Conservation (phyloP, 2,113 vertebrate species). For the Mastomys coucha region DNA sequence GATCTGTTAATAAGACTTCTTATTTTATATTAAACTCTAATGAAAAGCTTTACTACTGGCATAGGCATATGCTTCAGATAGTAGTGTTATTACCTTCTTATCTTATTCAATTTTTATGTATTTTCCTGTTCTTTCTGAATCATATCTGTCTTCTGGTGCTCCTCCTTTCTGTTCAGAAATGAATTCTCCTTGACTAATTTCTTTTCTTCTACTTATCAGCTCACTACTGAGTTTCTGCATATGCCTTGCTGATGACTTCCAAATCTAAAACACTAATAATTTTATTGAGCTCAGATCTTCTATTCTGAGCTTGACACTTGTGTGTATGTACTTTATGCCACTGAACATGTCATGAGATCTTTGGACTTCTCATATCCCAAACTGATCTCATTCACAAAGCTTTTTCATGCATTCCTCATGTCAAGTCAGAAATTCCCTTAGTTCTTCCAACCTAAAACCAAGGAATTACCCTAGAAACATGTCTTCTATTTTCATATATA, state of each 20-base stretch:
- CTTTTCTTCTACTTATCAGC: slow-evolving; percentile 27
- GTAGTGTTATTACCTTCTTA: slow-evolving; percentile 53
- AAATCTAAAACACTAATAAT: background rate
- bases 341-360: background rate
- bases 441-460: background rate
- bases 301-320: background rate
- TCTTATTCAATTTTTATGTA: slow-evolving; percentile 68
- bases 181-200: slow-evolving; percentile 41
- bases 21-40: slow-evolving; percentile 68
- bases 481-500: background rate
- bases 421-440: slow-evolving; percentile 25
- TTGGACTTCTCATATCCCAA: background rate
- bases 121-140: slow-evolving; percentile 37
- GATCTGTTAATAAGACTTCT: slow-evolving; percentile 40
- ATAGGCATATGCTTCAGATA: slow-evolving; percentile 60
- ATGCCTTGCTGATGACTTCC: background rate
- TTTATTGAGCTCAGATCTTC: background rate
- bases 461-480: background rate
- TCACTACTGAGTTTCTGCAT: background rate
- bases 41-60: slow-evolving; percentile 46
- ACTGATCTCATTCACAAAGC: background rate
- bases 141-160: background rate
- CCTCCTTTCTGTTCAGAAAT: slow-evolving; percentile 40
- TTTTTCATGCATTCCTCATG: background rate
- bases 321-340: background rate